Percentiles rank a stretch among this genome's conserved stretches.
Evolutionary conservation across 2,797 vertebrate species (phyloP).

Genomic region (Poecilia picta): DNA sequence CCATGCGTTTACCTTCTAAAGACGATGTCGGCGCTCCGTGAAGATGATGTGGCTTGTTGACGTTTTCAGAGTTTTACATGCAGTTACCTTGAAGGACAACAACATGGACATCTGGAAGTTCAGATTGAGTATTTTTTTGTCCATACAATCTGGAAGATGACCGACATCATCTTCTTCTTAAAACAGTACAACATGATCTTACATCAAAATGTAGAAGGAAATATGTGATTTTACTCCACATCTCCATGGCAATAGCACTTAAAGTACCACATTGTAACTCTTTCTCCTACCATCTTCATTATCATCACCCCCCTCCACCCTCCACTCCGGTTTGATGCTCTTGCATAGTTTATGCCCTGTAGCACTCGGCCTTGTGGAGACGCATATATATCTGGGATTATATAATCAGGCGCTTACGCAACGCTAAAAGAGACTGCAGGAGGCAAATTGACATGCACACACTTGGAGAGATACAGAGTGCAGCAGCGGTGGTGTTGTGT

Average conservation of each 20-base stretch:
- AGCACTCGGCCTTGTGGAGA: constrained; percentile 68
- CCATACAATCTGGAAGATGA: neutral
- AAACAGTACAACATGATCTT: neutral
- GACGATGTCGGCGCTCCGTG: neutral
- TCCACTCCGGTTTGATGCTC: constrained; percentile 43
- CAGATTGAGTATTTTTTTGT: neutral
- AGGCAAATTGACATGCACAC: constrained; percentile 45
- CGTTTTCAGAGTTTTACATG: neutral
- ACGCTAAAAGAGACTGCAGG: constrained; percentile 59
- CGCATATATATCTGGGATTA: constrained; percentile 80
- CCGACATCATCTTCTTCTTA: neutral
- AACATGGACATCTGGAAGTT: neutral
- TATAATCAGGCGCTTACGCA: constrained; percentile 80
- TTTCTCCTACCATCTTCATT: neutral
- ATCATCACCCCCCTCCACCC: neutral
- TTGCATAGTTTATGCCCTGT: constrained; percentile 62
- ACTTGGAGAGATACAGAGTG: constrained; percentile 25
- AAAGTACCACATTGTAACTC: constrained; percentile 3
- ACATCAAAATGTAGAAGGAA: constrained; percentile 5
- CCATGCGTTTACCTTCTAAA: too few species aligned
- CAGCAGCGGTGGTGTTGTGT: neutral
- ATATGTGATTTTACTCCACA: constrained; percentile 11
- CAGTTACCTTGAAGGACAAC: neutral
- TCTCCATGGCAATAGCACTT: constrained; percentile 7
- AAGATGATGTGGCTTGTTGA: neutral